Evolutionary conservation across 2,113 vertebrate species (phyloP).

Genomic region (Mola mola): DNA sequence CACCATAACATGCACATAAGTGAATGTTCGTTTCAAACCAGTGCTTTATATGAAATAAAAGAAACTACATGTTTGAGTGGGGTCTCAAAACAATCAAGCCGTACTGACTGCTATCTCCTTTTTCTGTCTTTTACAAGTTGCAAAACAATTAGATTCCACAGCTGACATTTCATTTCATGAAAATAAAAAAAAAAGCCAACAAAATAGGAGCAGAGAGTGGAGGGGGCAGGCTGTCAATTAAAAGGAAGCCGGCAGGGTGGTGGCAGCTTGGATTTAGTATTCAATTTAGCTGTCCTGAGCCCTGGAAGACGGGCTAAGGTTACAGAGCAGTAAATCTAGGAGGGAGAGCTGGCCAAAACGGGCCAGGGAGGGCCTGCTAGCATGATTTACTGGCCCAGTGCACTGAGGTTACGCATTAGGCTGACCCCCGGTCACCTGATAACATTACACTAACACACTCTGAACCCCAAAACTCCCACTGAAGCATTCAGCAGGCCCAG

Average conservation of each 20-base stretch:
- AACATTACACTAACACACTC: conserved; percentile 79
- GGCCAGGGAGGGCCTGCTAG: conserved; percentile 68
- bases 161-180: conserved; percentile 56
- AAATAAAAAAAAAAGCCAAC: conserved; percentile 41
- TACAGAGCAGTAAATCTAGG: conserved; percentile 84
- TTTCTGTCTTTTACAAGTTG: conserved; percentile 23
- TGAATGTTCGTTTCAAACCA: conserved; percentile 20
- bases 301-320: conserved; percentile 81
- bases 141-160: conserved; percentile 52
- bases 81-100: conserved; percentile 43
- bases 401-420: conserved; percentile 79
- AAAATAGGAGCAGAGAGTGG: conserved; percentile 17
- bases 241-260: conserved; percentile 70
- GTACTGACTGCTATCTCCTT: conserved; percentile 20
- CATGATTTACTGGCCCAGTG: conserved; percentile 80
- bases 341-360: conserved; percentile 74
- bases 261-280: conserved; percentile 84
- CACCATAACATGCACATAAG: conserved; percentile 55
- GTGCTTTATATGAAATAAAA: conserved; percentile 22
- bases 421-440: conserved; percentile 78
- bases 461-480: conserved; percentile 79
- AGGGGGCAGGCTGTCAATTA: conserved; percentile 60
- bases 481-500: conserved; percentile 74
- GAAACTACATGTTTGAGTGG: conserved; percentile 19
- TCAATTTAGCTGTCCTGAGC: conserved; percentile 83